Percentiles rank a stretch among this genome's conserved stretches.
phyloP scores from a whole-genome alignment of 1,140 invertebrate genomes.

The Halyomorpha halys region DNA sequence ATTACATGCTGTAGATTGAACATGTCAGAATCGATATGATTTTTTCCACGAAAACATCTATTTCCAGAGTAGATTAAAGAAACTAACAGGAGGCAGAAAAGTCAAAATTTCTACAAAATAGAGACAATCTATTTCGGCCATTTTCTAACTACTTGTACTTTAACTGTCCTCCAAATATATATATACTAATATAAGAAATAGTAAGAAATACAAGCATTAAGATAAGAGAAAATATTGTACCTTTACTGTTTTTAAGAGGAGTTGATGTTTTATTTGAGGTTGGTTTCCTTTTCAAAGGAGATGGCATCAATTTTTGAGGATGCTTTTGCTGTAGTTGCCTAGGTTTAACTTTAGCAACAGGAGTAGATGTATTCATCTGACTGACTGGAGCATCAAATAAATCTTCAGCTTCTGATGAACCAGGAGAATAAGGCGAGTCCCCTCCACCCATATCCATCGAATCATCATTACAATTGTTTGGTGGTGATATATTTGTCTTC shows the following conservation, averaged over 20 bases:
- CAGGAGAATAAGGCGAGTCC: conserved; percentile 75
- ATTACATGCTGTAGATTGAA: no score
- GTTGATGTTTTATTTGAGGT: background rate
- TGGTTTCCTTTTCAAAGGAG: conserved; percentile 12
- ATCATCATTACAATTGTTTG: conserved; percentile 27
- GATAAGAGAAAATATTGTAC: background rate
- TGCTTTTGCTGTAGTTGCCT: conserved; percentile 19
- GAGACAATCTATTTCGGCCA: no score
- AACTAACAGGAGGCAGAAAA: no score
- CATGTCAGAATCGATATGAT: no score
- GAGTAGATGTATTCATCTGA: conserved; percentile 4
- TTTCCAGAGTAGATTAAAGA: no score
- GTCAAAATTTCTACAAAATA: no score
- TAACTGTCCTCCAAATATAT: no score
- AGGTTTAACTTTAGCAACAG: conserved; percentile 14
- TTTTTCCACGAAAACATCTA: no score
- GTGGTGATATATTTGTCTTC: conserved; percentile 14
- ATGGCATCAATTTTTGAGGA: conserved; percentile 30
- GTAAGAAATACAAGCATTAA: no score
- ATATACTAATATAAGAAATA: no score
- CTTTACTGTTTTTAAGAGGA: conserved; percentile 14
- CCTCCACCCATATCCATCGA: conserved; percentile 27
- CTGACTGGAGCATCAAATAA: conserved; percentile 65
- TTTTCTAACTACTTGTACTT: no score
- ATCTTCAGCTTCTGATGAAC: conserved; percentile 69